Base-by-base conservation (phyloP, 2,888 invertebrate species). In the Ormyrus labotus region DNA sequence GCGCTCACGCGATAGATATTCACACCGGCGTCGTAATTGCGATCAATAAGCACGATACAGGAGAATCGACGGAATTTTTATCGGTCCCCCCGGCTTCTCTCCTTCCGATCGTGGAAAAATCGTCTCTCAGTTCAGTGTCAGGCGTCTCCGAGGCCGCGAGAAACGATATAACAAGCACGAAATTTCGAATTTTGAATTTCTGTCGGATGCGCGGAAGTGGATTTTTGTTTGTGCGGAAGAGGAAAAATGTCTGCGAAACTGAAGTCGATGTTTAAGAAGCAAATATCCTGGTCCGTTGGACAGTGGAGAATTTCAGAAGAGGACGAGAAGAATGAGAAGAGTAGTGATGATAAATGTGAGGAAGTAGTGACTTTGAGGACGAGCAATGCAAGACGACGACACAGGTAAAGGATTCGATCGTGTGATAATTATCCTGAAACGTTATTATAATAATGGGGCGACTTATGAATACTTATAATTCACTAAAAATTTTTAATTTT, bases 261-360 rank as follows among this genome's bases (percentile, higher is more conserved):
- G n/a, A 84, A 83, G 58, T 82, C 83, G 13, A 82, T 85, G 60
- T 83, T 84, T 47, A 84, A 82, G 68, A 83, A 82, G 47, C 83
- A 83, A 65, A 50, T 58, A 10, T 84, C 83, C 8, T 70, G 71
- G 64, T 77, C 82, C 11, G 57, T 74, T 8, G 13, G 58, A 11
- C 63, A 9, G 2, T 4, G 1, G 34, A 34, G 34, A 2, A 34
- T 34, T 34, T 34, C 34, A 34, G 34, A 34, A 4, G 34, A 34
- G 34, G 34, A 34, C 34, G 34, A 34, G 34, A 34, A 34, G 34
- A 34, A 34, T 4, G 34, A 34, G 10, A 6, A 4, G 9, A 34
- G 19, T 5, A 51, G 64, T 8, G 47, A 55, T 9, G 51, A 57
- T 5, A 53, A 67, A 8, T 65, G 11, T 6, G 78, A 77, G 47